Percentiles rank a stretch among this genome's conserved stretches.
Evolutionary conservation across 1,140 invertebrate species (phyloP).

Genomic region (Solenopsis fugax): DNA sequence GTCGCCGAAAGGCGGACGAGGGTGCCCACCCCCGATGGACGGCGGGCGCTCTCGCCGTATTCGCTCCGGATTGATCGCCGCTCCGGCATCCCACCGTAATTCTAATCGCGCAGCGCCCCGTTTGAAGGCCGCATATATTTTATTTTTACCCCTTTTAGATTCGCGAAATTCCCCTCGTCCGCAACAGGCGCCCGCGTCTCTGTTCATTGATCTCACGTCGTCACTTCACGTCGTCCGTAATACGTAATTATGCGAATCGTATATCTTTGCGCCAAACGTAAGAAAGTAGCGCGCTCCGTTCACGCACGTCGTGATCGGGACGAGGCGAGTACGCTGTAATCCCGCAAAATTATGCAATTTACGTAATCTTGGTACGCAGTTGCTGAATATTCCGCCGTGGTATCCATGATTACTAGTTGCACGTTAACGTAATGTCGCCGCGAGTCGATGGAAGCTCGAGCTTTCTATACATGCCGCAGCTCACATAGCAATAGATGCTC

Average conservation of each 20-base stretch:
- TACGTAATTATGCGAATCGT: background rate
- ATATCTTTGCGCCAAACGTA: background rate
- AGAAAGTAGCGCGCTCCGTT: background rate
- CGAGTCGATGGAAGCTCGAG: background rate
- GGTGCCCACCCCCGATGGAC: conserved; percentile 48
- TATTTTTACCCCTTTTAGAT: background rate
- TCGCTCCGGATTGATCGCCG: conserved; percentile 47
- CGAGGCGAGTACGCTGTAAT: background rate
- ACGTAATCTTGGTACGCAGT: background rate
- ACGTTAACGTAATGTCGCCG: background rate
- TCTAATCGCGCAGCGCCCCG: background rate
- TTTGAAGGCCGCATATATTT: background rate
- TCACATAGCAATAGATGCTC: background rate
- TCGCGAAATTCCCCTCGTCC: background rate
- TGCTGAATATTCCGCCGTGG: background rate
- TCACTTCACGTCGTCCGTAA: background rate
- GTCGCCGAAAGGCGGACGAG: conserved; percentile 22
- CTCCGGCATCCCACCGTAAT: conserved; percentile 8
- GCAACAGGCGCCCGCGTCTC: conserved; percentile 6
- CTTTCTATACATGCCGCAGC: background rate
- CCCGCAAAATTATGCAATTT: background rate
- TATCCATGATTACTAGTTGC: background rate
- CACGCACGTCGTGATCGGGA: background rate
- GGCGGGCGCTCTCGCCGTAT: conserved; percentile 21
- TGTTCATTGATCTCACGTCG: background rate